Evolutionary conservation across 1,140 invertebrate genomes (phyloP).

Genomic region (Oedothorax gibbosus): DNA sequence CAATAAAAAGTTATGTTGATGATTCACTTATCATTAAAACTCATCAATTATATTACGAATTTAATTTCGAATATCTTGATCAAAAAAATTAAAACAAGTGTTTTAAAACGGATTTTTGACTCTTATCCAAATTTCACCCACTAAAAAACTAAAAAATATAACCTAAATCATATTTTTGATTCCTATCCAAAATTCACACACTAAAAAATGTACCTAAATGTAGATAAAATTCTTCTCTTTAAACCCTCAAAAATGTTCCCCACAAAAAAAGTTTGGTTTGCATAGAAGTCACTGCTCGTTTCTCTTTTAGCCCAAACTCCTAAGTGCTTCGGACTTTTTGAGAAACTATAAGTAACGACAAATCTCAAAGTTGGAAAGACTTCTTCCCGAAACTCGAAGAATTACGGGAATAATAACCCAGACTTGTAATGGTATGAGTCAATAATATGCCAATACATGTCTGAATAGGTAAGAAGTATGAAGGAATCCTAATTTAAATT

Average conservation of each 20-base stretch:
- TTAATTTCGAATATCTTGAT: too few relatives aligned
- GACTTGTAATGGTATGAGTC: constrained; percentile 26
- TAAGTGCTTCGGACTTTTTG: constrained; percentile 50
- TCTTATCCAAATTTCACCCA: too few relatives aligned
- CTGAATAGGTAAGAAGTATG: too few relatives aligned
- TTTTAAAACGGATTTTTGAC: too few relatives aligned
- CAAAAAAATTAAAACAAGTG: too few relatives aligned
- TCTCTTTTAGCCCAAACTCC: constrained; percentile 30
- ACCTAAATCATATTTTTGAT: too few relatives aligned
- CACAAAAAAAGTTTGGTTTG: constrained; percentile 44
- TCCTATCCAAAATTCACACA: background rate
- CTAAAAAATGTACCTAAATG: background rate
- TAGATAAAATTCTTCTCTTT: background rate
- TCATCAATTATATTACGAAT: too few relatives aligned
- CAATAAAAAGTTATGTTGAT: too few relatives aligned
- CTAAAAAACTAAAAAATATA: too few relatives aligned
- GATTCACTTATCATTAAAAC: too few relatives aligned
- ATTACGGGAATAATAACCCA: constrained; percentile 30
- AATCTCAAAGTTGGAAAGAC: constrained; percentile 42
- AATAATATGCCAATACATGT: constrained; percentile 4
- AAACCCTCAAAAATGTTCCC: constrained; percentile 27
- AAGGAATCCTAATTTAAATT: too few relatives aligned
- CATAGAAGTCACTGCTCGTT: constrained; percentile 44
- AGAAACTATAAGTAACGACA: constrained; percentile 41
- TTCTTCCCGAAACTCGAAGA: constrained; percentile 28